Conservation (phyloP, 2,888 invertebrate genomes). For the Acrobasis repandana region DNA sequence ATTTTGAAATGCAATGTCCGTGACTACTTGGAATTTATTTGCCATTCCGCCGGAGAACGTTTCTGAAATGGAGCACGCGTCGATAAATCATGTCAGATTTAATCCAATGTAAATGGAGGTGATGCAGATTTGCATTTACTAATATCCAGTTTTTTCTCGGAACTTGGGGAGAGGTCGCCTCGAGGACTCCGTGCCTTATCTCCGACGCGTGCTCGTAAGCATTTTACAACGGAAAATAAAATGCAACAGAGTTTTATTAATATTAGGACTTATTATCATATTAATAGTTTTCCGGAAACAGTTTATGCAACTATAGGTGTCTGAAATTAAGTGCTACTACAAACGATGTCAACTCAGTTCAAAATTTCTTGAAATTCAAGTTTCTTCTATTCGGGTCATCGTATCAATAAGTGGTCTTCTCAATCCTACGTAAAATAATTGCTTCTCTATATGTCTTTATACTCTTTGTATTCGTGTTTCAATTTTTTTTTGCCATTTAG, state of each 20-base stretch:
- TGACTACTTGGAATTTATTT: constrained; percentile 36
- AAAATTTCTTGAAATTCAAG: no score
- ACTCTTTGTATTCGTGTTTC: no score
- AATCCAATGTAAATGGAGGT: constrained; percentile 44
- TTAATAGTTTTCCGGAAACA: background rate
- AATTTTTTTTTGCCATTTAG: no score
- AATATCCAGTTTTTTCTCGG: constrained; percentile 40
- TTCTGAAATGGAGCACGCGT: constrained; percentile 34
- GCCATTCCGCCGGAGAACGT: background rate
- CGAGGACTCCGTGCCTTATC: constrained; percentile 69
- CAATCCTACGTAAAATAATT: no score
- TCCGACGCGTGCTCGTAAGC: constrained; percentile 38
- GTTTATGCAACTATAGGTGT: no score
- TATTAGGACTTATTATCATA: constrained; percentile 10
- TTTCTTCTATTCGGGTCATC: no score
- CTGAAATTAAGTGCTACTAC: background rate
- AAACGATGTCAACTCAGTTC: no score
- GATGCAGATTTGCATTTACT: constrained; percentile 43
- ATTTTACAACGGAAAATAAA: constrained; percentile 15
- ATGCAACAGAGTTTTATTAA: constrained; percentile 7
- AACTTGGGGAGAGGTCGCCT: constrained; percentile 42
- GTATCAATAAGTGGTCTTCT: no score
- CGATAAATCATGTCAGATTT: constrained; percentile 56
- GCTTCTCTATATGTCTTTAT: no score
- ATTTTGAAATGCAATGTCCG: constrained; percentile 7